These are phyloP conservation scores for Platyura marginata DNA, from an alignment of 1,140 invertebrate species.

Conservation along the genomic window DNA sequence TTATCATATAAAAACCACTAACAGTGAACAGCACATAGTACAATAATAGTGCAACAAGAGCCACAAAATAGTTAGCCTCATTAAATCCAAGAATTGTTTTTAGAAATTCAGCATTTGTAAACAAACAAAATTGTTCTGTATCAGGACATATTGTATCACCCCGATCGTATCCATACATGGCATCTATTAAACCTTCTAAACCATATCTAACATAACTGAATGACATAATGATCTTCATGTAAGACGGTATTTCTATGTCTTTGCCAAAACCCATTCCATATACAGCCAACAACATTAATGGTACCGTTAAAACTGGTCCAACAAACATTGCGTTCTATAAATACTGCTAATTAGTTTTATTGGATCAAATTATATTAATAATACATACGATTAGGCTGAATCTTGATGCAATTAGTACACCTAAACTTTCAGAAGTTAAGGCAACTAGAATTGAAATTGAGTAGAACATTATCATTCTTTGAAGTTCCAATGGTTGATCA, in stretches of 20 bases:
- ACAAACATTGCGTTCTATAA: constrained; percentile 62
- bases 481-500: constrained; percentile 62
- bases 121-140: constrained; percentile 46
- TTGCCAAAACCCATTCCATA: constrained; percentile 53
- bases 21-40: constrained; percentile 19
- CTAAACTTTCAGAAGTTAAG: constrained; percentile 58
- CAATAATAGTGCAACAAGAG: constrained; percentile 12
- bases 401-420: constrained; percentile 45
- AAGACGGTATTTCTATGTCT: constrained; percentile 37
- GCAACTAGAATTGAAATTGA: constrained; percentile 43
- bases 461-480: constrained; percentile 50
- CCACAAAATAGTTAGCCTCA: constrained; percentile 14
- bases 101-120: constrained; percentile 34
- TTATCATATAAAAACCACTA: constrained; percentile 16
- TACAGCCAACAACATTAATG: constrained; percentile 54
- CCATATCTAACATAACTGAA: constrained; percentile 61
- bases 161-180: constrained; percentile 59
- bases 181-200: constrained; percentile 56
- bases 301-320: constrained; percentile 51
- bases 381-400: constrained; percentile 50
- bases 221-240: constrained; percentile 52
- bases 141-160: constrained; percentile 43
- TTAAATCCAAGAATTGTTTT: constrained; percentile 19
- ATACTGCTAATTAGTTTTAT: too few species aligned
- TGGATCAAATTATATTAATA: too few species aligned